phyloP scores from a whole-genome alignment of 2,888 invertebrate genomes.

The Amiota mariae region DNA sequence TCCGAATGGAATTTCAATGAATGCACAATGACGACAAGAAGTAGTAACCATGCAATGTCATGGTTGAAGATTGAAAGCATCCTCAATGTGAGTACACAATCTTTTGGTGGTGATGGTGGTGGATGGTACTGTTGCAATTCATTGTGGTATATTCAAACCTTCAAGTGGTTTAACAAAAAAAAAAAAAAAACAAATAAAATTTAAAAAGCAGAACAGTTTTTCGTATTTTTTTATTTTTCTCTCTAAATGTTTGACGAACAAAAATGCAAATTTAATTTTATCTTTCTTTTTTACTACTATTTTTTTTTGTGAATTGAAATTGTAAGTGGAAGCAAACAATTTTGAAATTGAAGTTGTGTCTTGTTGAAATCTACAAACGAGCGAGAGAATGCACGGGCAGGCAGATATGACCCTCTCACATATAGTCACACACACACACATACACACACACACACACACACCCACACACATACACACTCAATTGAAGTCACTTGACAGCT shows the following conservation, averaged over 20 bases:
- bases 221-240: not conserved
- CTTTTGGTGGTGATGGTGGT: conserved; percentile 58
- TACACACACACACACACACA: too few species aligned
- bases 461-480: not conserved
- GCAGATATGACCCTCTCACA: too few species aligned
- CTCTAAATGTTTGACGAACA: conserved; percentile 10
- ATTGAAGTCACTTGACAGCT: not conserved
- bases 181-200: not conserved
- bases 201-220: too few species aligned
- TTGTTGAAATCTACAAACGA: conserved; percentile 24
- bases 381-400: too few species aligned
- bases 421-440: too few species aligned
- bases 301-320: conserved; percentile 54
- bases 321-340: conserved; percentile 64
- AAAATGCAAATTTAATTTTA: conserved; percentile 25
- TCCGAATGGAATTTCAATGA: conserved; percentile 47
- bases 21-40: conserved; percentile 31
- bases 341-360: conserved; percentile 66
- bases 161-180: not conserved
- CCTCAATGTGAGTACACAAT: conserved; percentile 48
- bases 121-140: not conserved
- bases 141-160: not conserved
- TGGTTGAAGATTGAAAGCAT: too few species aligned
- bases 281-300: not conserved
- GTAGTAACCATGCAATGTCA: conserved; percentile 36